Evolutionary conservation across 2,797 vertebrate genomes (phyloP), one percentile per base, ranked within the genome.

Genomic region (Lepilemur ruficaudatus): DNA sequence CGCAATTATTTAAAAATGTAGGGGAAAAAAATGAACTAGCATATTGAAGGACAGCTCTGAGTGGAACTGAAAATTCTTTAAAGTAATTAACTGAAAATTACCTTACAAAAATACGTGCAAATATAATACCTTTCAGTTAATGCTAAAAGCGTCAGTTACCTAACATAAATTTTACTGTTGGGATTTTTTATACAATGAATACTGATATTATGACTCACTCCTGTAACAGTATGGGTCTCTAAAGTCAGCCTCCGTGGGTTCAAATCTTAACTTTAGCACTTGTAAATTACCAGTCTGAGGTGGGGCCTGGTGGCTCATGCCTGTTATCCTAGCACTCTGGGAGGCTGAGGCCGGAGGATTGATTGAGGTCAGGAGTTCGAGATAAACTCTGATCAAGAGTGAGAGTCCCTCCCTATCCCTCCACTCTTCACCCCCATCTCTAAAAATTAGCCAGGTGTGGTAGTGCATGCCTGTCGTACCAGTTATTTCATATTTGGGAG

Each of bases 41-140:
- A 50, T 14, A 46, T 46, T 84, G 72, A 93, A 93, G 83, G 57
- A 90, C 22, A 84, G 25, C 32, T 48, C 22, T 70, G 55, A 94
- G 76, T 73, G 12, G 76, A 81, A 91, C 14, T 61, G 69, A 87
- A 88, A 93, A 61, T 85, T 95, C 87, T 95, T 75, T 78, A 6
- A 67, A 61, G 23, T 93, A 94, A 93, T 88, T 94, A 96, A 55
- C 48, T 92, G 55, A 93, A 97, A 95, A 96, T 61, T 85, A 72
- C 87, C 50, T 93, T 87, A 79, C 1, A 9, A 69, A 94, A 93
- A 94, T 92, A 50, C 93, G 73, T 95, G 85, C 59, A 78, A 91
- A 94, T 72, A 13, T 69, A 50, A 11, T 85, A 13, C 69, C 83
- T 84, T 43, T 92, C 25, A 52, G 18, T 90, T 85, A 90, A 85